Base-by-base conservation (phyloP, 2,888 invertebrate species). In the Drosophila pegasa region DNA sequence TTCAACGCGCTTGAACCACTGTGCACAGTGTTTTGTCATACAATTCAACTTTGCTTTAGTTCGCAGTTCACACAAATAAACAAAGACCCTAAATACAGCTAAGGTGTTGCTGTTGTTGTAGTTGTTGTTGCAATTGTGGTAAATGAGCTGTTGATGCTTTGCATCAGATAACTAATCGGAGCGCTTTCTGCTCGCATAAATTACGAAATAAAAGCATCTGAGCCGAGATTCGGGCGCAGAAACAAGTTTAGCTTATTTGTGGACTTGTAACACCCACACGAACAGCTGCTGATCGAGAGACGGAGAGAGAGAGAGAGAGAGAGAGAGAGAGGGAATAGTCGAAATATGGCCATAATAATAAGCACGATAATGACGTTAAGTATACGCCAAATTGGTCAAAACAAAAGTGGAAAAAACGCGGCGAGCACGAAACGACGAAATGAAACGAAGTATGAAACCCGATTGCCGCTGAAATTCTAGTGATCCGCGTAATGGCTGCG, bases 351-450 rank as follows among this genome's bases (percentile, higher is more conserved):
- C 62, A 63, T 68, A 86, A 63, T 56, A 51, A 62, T 63, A 70
- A 78, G 71, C 74, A 35, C 57, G 63, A 80, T 87, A 67, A 87
- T 84, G 86, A 87, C 60, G 80, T 85, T 85, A 71, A 70, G 61
- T 65, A 69, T 80, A 69, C 80, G 79, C 82, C 65, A 87, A 87
- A 77, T 87, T 88, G 89, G 87, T 88, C 78, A 89, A 85, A 89
- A 87, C 85, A 82, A 77, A 65, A 66, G 38, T 54, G 66, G 52
- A 66, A 45, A 67, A 57, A 37, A 8, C 10, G 20, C 33, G 20
- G 20, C 20, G 31, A 50, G 6, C 45, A 59, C 16, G 50, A 45
- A 22, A 16, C 33, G 14, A 16, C 33, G 14, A 16, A 33, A 10
- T 10, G 50, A 50, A 35, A 35, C 35, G 43, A 50, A 40, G 37